These are phyloP conservation scores for Ramphastos sulfuratus DNA, from an alignment of 2,113 vertebrate genomes.

Conservation along the genomic window DNA sequence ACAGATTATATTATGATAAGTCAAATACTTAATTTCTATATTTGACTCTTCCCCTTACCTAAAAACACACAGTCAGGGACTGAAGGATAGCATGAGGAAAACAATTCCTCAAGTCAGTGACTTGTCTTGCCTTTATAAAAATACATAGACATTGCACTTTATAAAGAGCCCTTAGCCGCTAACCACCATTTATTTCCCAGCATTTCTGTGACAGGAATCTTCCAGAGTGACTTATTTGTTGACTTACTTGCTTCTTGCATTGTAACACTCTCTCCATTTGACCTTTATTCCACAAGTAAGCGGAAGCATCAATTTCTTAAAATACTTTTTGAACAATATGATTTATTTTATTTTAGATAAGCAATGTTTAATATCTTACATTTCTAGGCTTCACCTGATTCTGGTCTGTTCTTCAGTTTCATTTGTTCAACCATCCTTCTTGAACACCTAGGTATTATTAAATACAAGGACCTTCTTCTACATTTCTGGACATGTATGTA, in stretches of 20 bases:
- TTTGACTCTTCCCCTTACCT: background rate
- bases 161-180: background rate
- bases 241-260: background rate
- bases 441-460: background rate
- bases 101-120: background rate
- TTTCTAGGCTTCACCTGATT: background rate
- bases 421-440: background rate
- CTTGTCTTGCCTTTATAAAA: background rate
- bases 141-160: background rate
- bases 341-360: background rate
- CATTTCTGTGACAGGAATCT: background rate
- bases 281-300: background rate
- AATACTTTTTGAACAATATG: background rate
- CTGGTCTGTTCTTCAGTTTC: slow-evolving; percentile 1
- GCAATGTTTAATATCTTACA: background rate
- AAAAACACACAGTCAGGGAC: background rate
- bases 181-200: background rate
- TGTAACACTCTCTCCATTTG: background rate
- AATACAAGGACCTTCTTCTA: background rate
- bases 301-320: background rate
- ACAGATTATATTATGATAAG: background rate
- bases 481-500: background rate
- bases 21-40: background rate
- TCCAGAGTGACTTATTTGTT: background rate
- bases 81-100: background rate